Evolutionary conservation across 1,140 invertebrate species (phyloP), one percentile per base, ranked within the genome.

Genomic region (Hyposmocoma kahamanoa): DNA sequence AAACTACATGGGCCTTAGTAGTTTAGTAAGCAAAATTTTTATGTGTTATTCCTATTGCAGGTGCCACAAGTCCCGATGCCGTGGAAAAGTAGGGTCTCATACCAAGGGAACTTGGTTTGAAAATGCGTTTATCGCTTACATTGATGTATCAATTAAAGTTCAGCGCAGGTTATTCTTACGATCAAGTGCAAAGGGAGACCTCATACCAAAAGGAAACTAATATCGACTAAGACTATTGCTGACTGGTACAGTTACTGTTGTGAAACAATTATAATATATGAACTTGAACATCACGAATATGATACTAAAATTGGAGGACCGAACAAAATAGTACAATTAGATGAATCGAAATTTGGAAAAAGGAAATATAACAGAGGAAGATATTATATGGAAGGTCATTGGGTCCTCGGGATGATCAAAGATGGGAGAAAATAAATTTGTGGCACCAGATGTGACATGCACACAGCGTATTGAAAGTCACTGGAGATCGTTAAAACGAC

Each of bases 361-460:
- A 30, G 28, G 28, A 30, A 30, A 13, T 30, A n/a, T 13, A 13
- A 10, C 2, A 30, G 13, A 30, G 28, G 28, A 8, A 30, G 13
- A 6, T n/a, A n/a, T n/a, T 10, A 30, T 1, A 10, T 10, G 10
- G 28, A 30, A 30, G 28, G 28, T 2, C 28, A 30, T 30, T 30
- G 28, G 28, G 28, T 30, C 10, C 13, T 30, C 2, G 28, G 10
- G 13, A 30, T 30, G 28, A n/a, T n/a, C n/a, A n/a, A n/a, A n/a
- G n/a, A n/a, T n/a, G n/a, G n/a, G n/a, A n/a, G 42, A 42, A 0
- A 63, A 63, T 22, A 50, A 47, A 1, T 56, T 59, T 50, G 47
- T 56, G 4, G 57, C 53, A 26, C 1, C 17, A 34, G 61, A 60
- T 45, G 56, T 49, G 15, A 60, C 51, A 15, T 51, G 57, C 26